Base-by-base conservation (phyloP, 2,888 invertebrate genomes). In the Polyommatus icarus region DNA sequence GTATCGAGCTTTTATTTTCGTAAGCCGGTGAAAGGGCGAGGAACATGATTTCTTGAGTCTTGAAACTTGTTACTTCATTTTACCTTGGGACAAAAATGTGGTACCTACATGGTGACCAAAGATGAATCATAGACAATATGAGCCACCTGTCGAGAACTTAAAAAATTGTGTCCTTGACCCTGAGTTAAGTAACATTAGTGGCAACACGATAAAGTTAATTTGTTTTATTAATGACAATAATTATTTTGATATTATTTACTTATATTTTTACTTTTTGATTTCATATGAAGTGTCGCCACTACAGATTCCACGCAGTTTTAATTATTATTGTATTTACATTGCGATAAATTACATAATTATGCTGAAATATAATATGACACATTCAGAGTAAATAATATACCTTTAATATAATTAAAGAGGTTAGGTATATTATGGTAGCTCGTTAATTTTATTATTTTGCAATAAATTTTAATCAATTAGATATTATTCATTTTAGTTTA, bases 281-380 rank as follows among this genome's bases (percentile, higher is more conserved):
- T n/a, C 57, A 24, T 24, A 72, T 46, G 61, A 73, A 77, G 77
- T 77, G 77, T 77, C 73, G 77, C 77, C 77, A 77, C 77, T 77
- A 77, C 77, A 59, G n/a, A 40, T n/a, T 73, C 59, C 20, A 54
- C 72, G 40, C 72, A 54, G 40, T 54, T 72, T 73, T 57, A 72
- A 29, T 46, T 59, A 77, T 77, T 77, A 32, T 72, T 36, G 59
- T 72, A 40, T 24, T 73, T 73, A 54, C 73, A 24, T 50, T 73
- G 15, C 50, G 24, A 24, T 54, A 50, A 54, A 54, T 54, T 29
- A 50, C 7, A 75, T 75, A 50, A 54, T 54, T 75, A 46, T 12
- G 46, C 46, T 54, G 29, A 75, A 75, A 20, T 40, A 61, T 57
- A 57, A 57, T 61, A 67, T 29, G 29, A 67, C 24, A 67, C 15